These are phyloP conservation scores for Poecilobothrus nobilitatus DNA, from an alignment of 2,888 invertebrate species.

Conservation along the genomic window DNA sequence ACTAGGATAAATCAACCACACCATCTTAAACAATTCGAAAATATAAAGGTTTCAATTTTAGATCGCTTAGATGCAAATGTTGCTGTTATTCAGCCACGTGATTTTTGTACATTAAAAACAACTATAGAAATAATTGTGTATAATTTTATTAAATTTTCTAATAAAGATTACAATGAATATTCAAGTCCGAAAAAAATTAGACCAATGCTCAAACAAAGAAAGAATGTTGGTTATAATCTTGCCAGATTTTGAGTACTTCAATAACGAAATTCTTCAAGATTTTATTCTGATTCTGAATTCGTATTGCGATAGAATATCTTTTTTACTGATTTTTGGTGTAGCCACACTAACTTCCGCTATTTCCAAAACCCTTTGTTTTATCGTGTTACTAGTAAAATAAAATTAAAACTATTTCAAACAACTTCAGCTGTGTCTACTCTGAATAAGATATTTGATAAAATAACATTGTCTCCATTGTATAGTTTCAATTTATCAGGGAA, in stretches of 20 bases:
- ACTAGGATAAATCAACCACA: conserved; percentile 80
- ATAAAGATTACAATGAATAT: conserved; percentile 31
- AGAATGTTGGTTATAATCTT: conserved; percentile 62
- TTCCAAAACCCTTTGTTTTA: conserved; percentile 73
- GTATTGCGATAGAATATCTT: conserved; percentile 56
- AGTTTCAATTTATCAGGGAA: conserved; percentile 76
- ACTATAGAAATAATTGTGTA: conserved; percentile 65
- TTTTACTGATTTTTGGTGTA: conserved; percentile 76
- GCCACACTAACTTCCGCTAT: conserved; percentile 76
- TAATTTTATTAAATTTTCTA: conserved; percentile 53
- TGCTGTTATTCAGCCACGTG: conserved; percentile 65
- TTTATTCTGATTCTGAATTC: conserved; percentile 73
- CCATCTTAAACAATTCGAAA: conserved; percentile 67
- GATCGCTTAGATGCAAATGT: conserved; percentile 59
- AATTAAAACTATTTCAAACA: conserved; percentile 72
- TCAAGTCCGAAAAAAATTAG: conserved; percentile 35
- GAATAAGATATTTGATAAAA: conserved; percentile 52
- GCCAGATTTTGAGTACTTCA: conserved; percentile 80
- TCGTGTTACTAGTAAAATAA: conserved; percentile 70
- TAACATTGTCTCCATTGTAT: conserved; percentile 57
- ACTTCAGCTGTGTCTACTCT: conserved; percentile 65
- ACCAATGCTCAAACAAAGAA: conserved; percentile 34
- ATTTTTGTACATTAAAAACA: conserved; percentile 61
- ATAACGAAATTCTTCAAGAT: conserved; percentile 63
- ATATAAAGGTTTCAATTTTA: conserved; percentile 55